Percentiles rank a stretch among this genome's conserved stretches.
These are phyloP conservation scores for Esperia sulphurella DNA, from an alignment of 2,888 invertebrate species.

Conservation along the genomic window DNA sequence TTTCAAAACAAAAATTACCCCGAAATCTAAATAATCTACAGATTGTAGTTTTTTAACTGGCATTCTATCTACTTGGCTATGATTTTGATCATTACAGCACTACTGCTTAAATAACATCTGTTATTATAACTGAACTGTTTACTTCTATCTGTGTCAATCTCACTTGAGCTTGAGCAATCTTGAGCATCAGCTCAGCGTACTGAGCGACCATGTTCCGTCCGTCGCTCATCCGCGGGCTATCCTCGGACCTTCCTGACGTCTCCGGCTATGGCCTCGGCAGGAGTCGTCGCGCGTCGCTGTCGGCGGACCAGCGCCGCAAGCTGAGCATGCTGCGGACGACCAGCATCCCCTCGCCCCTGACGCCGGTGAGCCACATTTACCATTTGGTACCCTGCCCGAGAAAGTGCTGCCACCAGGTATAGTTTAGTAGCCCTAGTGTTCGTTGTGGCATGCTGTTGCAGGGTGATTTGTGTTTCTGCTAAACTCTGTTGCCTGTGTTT, in stretches of 20 bases:
- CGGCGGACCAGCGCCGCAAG: slow-evolving; percentile 64
- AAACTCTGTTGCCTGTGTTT: too few species aligned
- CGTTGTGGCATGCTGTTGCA: background rate
- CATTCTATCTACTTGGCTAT: too few species aligned
- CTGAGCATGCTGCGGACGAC: slow-evolving; percentile 60
- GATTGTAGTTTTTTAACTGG: too few species aligned
- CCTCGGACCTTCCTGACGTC: slow-evolving; percentile 55
- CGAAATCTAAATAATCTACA: too few species aligned
- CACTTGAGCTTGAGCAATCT: too few species aligned
- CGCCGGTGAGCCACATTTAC: slow-evolving; percentile 79
- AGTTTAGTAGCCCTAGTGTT: slow-evolving; percentile 8
- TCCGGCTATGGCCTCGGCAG: slow-evolving; percentile 61
- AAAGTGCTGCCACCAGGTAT: slow-evolving; percentile 76
- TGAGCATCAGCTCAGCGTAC: background rate
- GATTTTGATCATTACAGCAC: too few species aligned
- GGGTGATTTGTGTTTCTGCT: too few species aligned
- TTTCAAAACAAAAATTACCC: too few species aligned
- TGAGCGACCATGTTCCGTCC: slow-evolving; percentile 62
- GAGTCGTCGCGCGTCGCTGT: slow-evolving; percentile 69
- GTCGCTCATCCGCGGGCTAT: slow-evolving; percentile 53
- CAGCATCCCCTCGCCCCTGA: slow-evolving; percentile 62
- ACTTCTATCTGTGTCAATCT: too few species aligned
- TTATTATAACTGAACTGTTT: too few species aligned
- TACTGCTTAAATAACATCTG: too few species aligned
- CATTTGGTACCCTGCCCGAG: slow-evolving; percentile 77